phyloP scores from a whole-genome alignment of 1,140 invertebrate species.

The Caligus rogercresseyi region DNA sequence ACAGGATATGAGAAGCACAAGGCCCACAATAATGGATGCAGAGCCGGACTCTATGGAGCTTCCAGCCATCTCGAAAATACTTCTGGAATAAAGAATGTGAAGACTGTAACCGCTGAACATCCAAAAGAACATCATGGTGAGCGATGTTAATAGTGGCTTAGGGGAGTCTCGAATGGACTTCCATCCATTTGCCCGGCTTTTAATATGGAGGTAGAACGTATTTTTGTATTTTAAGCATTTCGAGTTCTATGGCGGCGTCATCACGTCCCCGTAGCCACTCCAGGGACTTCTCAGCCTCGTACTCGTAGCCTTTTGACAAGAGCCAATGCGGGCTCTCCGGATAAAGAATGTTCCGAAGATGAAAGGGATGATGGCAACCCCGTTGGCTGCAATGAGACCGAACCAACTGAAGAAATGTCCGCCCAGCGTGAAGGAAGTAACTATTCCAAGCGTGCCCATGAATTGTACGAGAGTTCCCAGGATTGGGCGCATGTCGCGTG shows the following conservation, averaged over 20 bases:
- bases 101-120: constrained; percentile 82
- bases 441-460: neutral
- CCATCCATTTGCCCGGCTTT: constrained; percentile 13
- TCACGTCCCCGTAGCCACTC: constrained; percentile 53
- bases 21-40: constrained; percentile 48
- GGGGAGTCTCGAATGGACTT: constrained; percentile 13
- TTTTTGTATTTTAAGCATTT: constrained; percentile 20
- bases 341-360: constrained; percentile 57
- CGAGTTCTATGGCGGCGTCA: constrained; percentile 27
- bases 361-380: constrained; percentile 42
- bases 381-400: constrained; percentile 13
- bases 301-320: constrained; percentile 10
- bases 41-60: constrained; percentile 51
- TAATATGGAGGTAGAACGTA: constrained; percentile 9
- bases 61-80: constrained; percentile 50
- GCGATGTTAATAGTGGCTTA: constrained; percentile 52
- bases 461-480: constrained; percentile 21
- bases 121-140: constrained; percentile 83
- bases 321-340: constrained; percentile 71
- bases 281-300: constrained; percentile 48
- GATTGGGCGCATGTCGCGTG: constrained; percentile 22
- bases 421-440: neutral
- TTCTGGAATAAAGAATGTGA: constrained; percentile 74
- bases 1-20: constrained; percentile 71
- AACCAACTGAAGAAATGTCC: constrained; percentile 6